Base-by-base conservation (phyloP, 1,140 invertebrate species). In the Drosophila prosaltans region DNA sequence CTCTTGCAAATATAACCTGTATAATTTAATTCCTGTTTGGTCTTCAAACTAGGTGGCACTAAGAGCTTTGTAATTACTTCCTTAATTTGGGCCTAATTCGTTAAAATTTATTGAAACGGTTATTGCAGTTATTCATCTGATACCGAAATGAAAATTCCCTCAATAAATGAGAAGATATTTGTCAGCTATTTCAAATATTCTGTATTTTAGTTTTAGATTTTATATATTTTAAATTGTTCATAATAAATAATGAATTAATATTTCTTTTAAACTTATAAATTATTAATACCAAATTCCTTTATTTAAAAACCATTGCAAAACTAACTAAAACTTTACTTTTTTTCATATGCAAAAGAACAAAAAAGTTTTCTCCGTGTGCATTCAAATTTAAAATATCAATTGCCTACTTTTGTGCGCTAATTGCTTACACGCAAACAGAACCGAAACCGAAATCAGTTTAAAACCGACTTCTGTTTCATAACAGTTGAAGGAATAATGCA, bases 361-460 rank as follows among this genome's bases (percentile, higher is more conserved):
- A 16, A 30, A 30, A 30, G 4, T 36, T 7, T 7, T 36, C 32
- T 5, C 1, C 3, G 3, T 36, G 6, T 36, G 3, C 32, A 36
- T 6, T 6, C 3, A 36, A 36, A 24, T 48, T 21, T 16, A 0
- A 40, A 40, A 0, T 40, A 11, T 48, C 7, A 16, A 8, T 48
- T 48, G 45, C 45, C n/a, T 48, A 48, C 45, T 48, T 48, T 48
- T 21, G 45, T 48, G 45, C 16, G 45, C 21, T 48, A 24, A 48
- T 21, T 8, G 16, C 32, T 36, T 5, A 4, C 6, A 36, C 2
- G 4, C 5, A 21, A 45, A 5, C n/a, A n/a, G 3, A 45, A 45
- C 11, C 11, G 5, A 16, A 43, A 45, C 43, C 2, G 43, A 7
- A 16, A 45, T 7, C 0, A 21, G 6, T 7, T 7, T 16, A 21